These are phyloP conservation scores for Tympanuchus pallidicinctus DNA, from an alignment of 2,113 vertebrate genomes.

Conservation along the genomic window DNA sequence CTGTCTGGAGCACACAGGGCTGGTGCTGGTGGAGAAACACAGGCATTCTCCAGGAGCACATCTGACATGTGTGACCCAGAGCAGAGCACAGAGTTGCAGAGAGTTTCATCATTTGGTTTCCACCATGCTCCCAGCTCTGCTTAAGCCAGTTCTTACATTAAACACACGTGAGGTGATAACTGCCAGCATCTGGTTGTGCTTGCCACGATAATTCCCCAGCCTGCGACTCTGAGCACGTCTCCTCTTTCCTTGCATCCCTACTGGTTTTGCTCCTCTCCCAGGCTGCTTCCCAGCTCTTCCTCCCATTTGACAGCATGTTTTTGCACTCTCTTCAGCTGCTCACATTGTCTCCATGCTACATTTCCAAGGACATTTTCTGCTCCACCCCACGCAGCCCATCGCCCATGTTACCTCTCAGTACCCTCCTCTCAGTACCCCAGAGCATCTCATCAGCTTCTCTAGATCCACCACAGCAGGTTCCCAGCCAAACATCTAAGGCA, in stretches of 20 bases:
- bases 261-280: not conserved
- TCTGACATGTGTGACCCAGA: not conserved
- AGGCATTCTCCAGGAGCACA: not conserved
- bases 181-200: not conserved
- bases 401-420: not conserved
- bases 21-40: not conserved
- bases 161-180: not conserved
- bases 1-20: not conserved
- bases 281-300: not conserved
- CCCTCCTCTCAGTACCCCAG: not conserved
- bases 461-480: not conserved
- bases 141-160: not conserved
- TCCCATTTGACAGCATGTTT: not conserved
- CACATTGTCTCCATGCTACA: not conserved
- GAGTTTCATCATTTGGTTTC: not conserved
- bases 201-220: not conserved
- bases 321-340: not conserved
- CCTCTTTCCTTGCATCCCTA: not conserved
- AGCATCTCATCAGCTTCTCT: not conserved
- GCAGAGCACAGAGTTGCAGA: not conserved
- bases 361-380: not conserved
- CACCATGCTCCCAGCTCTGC: not conserved
- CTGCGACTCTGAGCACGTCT: not conserved
- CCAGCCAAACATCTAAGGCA: not conserved
- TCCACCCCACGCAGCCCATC: not conserved